Base-by-base conservation (phyloP, 2,113 vertebrate species). In the Noturus placidus region DNA sequence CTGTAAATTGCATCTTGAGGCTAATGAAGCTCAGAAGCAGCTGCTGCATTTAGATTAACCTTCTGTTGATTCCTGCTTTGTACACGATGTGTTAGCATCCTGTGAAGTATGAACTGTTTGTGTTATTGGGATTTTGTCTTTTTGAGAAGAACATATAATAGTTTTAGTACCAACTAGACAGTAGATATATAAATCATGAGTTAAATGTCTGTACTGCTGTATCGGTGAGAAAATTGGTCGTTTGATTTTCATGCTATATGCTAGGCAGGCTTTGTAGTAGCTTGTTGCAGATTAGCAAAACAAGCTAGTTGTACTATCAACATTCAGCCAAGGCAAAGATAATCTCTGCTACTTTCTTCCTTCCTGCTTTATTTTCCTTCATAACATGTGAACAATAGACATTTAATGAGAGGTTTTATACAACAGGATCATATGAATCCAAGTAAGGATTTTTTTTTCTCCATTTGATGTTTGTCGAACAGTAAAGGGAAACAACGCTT, bases 1-100 rank as follows among this genome's bases (percentile, higher is more conserved):
- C 33, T 82, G 25, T 82, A 82, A 46, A 83, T 85, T 82, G 57
- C 69, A 78, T 52, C 70, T 84, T 65, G 59, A 77, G 59, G 69
- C 81, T 88, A 88, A 78, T 84, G 81, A 78, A 61, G 56, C 35
- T 38, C 63, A 56, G 67, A 52, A 70, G 69, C 87, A 78, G 69
- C 82, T 88, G 46, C 46, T 84, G 38, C 54, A 57, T 30, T 83
- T 87, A 76, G 61, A 90, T 87, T 85, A 90, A 90, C 87, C 74
- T 88, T 87, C 83, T 89, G 38, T 11, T 86, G 84, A 82, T 25
- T 54, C 46, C 82, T 86, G 78, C n/a, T 81, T 50, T 19, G 65
- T 15, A 35, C 33, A 46, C 33, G 27, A 42, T 52, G 85, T 67
- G 76, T 25, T 72, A 76, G 13, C 52, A 33, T 50, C 30, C n/a